Evolutionary conservation across 1,140 invertebrate species (phyloP).

Genomic region (Macrobrachium rosenbergii): DNA sequence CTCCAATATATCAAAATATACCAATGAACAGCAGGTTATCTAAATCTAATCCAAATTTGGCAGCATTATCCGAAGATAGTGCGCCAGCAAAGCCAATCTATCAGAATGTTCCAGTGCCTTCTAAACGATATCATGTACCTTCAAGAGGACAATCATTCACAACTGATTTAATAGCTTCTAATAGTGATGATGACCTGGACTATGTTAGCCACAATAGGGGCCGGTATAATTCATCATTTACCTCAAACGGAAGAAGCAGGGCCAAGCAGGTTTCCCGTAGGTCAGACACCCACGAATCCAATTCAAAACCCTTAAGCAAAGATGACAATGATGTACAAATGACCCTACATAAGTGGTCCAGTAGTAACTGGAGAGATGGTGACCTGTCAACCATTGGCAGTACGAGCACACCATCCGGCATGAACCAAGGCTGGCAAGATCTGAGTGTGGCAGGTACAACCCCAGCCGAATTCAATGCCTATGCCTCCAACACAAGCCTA

Average conservation of each 20-base stretch:
- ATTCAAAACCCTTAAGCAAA: not conserved
- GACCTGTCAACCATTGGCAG: too few relatives aligned
- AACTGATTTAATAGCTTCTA: not conserved
- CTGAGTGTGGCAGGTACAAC: too few relatives aligned
- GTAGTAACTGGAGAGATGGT: too few relatives aligned
- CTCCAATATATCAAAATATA: slow-evolving; percentile 42
- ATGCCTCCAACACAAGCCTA: slow-evolving; percentile 57
- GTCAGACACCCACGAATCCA: not conserved
- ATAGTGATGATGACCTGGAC: not conserved
- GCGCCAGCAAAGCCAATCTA: not conserved
- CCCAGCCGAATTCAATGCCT: slow-evolving; percentile 43
- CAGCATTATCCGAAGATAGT: not conserved
- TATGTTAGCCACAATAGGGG: too few relatives aligned
- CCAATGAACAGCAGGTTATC: slow-evolving; percentile 33
- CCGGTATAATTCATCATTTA: too few relatives aligned
- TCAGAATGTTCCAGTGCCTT: slow-evolving; percentile 33
- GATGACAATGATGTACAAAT: too few relatives aligned
- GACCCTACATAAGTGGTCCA: too few relatives aligned
- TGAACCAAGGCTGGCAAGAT: not conserved
- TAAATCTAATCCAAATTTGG: slow-evolving; percentile 48
- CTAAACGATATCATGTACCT: slow-evolving; percentile 8
- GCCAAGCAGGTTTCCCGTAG: too few relatives aligned
- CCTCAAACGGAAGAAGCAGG: too few relatives aligned
- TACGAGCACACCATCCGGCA: not conserved
- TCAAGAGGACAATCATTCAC: not conserved